phyloP scores from a whole-genome alignment of 2,797 vertebrate genomes.

The Xiphorhynchus erythropygius region DNA sequence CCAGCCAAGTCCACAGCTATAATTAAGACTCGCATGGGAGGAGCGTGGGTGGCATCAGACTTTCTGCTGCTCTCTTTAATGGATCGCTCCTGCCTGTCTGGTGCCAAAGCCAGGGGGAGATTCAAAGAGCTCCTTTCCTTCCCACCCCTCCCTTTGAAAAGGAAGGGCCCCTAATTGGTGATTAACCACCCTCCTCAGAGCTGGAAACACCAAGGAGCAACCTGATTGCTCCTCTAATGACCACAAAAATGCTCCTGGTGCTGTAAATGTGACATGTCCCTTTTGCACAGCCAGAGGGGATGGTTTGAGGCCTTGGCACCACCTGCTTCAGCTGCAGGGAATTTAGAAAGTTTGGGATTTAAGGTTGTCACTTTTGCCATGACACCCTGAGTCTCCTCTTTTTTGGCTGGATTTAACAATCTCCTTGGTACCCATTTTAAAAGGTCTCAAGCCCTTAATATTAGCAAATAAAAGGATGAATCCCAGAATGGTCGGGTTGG shows the following conservation, averaged over 20 bases:
- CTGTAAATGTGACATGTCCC: background rate
- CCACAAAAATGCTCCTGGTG: background rate
- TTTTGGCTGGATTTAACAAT: background rate
- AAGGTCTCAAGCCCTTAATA: background rate
- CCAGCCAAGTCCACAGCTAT: conserved; percentile 23
- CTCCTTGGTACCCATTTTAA: background rate
- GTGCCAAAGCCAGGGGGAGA: background rate
- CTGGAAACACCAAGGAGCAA: background rate
- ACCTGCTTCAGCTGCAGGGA: fast-evolving
- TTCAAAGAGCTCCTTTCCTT: background rate
- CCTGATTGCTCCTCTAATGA: background rate
- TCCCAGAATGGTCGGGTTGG: background rate
- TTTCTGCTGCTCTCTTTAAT: conserved; percentile 37
- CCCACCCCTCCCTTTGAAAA: background rate
- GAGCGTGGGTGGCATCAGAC: conserved; percentile 48
- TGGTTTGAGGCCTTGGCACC: background rate
- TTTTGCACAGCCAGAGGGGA: background rate
- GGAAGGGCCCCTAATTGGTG: background rate
- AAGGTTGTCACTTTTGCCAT: background rate
- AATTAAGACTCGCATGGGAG: conserved; percentile 61
- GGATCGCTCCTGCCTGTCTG: background rate
- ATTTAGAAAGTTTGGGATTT: background rate
- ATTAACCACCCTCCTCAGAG: background rate
- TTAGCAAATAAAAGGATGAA: background rate
- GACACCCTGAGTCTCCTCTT: fast-evolving